These are phyloP conservation scores for Peromyscus polionotus DNA, from an alignment of 2,113 vertebrate species.

Conservation along the genomic window DNA sequence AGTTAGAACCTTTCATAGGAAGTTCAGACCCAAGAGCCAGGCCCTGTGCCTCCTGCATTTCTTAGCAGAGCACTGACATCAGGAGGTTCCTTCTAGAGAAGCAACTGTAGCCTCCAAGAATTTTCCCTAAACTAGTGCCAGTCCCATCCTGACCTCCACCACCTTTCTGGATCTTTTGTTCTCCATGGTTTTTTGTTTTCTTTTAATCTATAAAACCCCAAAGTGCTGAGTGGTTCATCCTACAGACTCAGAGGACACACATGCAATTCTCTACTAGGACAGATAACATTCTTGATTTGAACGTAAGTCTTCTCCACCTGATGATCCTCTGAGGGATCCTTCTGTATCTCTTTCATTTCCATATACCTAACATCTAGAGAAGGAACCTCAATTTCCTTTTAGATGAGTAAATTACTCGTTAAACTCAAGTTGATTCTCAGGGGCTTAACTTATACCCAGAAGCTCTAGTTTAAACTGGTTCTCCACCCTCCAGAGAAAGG, in stretches of 20 bases:
- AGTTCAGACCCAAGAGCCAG: conserved; percentile 52
- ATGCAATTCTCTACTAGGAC: background rate
- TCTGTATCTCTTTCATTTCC: conserved; percentile 32
- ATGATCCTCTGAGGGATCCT: conserved; percentile 20
- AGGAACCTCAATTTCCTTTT: conserved; percentile 60
- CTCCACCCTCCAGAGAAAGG: background rate
- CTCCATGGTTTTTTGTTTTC: background rate
- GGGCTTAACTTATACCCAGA: conserved; percentile 12
- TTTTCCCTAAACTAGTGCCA: conserved; percentile 25
- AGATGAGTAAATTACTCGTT: conserved; percentile 6
- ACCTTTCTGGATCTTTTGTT: conserved; percentile 26
- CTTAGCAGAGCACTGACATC: background rate
- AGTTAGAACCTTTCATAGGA: conserved; percentile 40
- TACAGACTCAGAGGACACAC: background rate
- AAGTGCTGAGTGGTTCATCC: background rate
- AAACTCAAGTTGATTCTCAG: conserved; percentile 41
- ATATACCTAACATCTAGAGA: conserved; percentile 35
- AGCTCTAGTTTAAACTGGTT: conserved; percentile 62
- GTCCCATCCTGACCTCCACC: conserved; percentile 31
- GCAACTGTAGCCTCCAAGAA: background rate
- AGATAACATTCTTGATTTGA: conserved; percentile 28
- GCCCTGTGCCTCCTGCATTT: conserved; percentile 35
- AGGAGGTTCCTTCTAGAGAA: conserved; percentile 4
- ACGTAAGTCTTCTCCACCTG: conserved; percentile 13
- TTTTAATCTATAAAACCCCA: background rate